phyloP scores from a whole-genome alignment of 2,113 vertebrate genomes.

The Platysteira castanea region DNA sequence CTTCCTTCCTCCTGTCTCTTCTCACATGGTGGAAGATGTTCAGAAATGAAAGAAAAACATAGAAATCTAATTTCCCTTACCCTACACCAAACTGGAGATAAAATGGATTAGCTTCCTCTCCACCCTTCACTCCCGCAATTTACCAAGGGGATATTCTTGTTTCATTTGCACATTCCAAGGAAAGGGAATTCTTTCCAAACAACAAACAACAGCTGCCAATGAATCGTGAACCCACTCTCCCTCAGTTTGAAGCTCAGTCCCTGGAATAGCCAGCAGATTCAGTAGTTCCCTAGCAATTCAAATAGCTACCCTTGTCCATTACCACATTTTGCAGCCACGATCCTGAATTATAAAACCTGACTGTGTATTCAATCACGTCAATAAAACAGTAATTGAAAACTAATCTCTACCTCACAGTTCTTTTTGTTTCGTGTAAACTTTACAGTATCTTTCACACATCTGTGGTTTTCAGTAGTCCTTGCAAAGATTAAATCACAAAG shows the following conservation, averaged over 20 bases:
- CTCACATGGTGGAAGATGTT: background rate
- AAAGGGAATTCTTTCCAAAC: background rate
- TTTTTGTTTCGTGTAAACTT: background rate
- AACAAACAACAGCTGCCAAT: background rate
- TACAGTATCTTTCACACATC: background rate
- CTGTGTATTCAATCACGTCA: conserved; percentile 2
- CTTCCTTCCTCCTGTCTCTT: background rate
- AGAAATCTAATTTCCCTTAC: background rate
- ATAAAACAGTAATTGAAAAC: conserved; percentile 40
- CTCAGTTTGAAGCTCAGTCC: background rate
- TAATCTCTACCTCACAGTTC: background rate
- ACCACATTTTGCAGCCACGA: background rate
- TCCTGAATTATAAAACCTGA: background rate
- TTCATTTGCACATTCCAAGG: background rate
- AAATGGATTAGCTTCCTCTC: conserved; percentile 18
- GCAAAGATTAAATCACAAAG: background rate
- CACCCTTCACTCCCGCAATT: conserved; percentile 12
- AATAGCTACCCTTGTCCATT: background rate
- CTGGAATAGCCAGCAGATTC: background rate
- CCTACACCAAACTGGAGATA: background rate
- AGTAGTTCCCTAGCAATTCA: background rate
- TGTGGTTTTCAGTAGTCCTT: background rate
- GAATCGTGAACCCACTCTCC: background rate
- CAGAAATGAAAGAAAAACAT: background rate
- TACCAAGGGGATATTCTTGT: background rate